Evolutionary conservation across 2,888 invertebrate species (phyloP).

Genomic region (Sepiola atlantica): DNA sequence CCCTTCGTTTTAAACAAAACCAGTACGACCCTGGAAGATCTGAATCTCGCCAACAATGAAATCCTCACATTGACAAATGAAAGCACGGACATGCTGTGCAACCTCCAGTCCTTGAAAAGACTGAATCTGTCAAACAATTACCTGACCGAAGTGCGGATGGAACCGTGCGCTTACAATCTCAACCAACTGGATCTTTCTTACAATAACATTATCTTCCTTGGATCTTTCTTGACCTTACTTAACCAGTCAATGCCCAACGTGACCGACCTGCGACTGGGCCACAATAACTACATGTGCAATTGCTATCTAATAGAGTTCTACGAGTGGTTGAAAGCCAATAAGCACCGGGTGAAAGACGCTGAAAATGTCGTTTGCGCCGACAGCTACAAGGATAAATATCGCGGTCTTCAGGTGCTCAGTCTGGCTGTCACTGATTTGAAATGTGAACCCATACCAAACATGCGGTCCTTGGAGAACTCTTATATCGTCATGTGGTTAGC

Average conservation of each 20-base stretch:
- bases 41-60: conserved; percentile 56
- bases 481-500: conserved; percentile 45
- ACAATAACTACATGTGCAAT: conserved; percentile 58
- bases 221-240: conserved; percentile 51
- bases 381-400: conserved; percentile 54
- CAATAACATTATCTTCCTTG: conserved; percentile 52
- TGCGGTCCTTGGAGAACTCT: not conserved
- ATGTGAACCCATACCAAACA: conserved; percentile 47
- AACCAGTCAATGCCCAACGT: conserved; percentile 49
- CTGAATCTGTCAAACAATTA: conserved; percentile 57
- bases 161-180: conserved; percentile 52
- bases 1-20: conserved; percentile 53
- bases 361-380: conserved; percentile 42
- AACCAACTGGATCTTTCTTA: conserved; percentile 55
- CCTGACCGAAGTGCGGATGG: conserved; percentile 50
- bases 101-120: conserved; percentile 51
- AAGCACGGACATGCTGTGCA: conserved; percentile 55
- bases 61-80: conserved; percentile 53
- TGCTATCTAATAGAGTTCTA: conserved; percentile 56
- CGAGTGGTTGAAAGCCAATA: conserved; percentile 55
- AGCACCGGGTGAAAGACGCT: conserved; percentile 49
- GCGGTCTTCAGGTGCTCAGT: conserved; percentile 48
- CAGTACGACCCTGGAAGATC: conserved; percentile 52
- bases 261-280: conserved; percentile 51
- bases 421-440: conserved; percentile 51